Conservation (phyloP, 92 coral and sea anemone genomes). For the Phymanthus crucifer region DNA sequence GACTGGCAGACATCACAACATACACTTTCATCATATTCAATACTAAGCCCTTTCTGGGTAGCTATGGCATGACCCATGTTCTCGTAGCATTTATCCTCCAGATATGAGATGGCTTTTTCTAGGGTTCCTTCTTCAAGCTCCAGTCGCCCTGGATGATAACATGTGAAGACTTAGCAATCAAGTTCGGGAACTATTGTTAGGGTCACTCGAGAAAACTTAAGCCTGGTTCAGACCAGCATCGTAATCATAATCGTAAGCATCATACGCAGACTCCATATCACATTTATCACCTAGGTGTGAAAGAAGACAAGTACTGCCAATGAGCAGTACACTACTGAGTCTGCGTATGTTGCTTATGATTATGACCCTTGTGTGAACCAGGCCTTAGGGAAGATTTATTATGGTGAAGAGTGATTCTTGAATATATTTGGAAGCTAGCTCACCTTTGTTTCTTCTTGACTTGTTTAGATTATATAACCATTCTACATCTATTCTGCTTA, state of each 20-base stretch:
- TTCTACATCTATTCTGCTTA: constrained; percentile 88
- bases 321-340: too few species aligned
- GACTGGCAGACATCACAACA: constrained; percentile 98
- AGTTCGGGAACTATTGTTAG: too few species aligned
- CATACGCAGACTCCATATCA: too few species aligned
- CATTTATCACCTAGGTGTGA: too few species aligned
- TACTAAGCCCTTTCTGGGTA: constrained; percentile 93
- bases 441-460: constrained; percentile 75
- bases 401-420: background rate
- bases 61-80: constrained; percentile 97
- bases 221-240: too few species aligned
- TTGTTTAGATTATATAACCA: constrained; percentile 81
- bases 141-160: constrained; percentile 43
- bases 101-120: constrained; percentile 82
- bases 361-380: too few species aligned
- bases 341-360: too few species aligned
- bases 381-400: too few species aligned
- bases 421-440: background rate
- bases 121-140: constrained; percentile 77
- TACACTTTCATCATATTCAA: constrained; percentile 95
- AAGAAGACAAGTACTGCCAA: too few species aligned
- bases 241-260: too few species aligned
- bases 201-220: too few species aligned
- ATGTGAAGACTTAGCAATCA: background rate
- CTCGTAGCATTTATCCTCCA: constrained; percentile 96